Evolutionary conservation across 2,113 vertebrate genomes (phyloP), one percentile per base, ranked within the genome.

Genomic region (Pollimyrus isidori): DNA sequence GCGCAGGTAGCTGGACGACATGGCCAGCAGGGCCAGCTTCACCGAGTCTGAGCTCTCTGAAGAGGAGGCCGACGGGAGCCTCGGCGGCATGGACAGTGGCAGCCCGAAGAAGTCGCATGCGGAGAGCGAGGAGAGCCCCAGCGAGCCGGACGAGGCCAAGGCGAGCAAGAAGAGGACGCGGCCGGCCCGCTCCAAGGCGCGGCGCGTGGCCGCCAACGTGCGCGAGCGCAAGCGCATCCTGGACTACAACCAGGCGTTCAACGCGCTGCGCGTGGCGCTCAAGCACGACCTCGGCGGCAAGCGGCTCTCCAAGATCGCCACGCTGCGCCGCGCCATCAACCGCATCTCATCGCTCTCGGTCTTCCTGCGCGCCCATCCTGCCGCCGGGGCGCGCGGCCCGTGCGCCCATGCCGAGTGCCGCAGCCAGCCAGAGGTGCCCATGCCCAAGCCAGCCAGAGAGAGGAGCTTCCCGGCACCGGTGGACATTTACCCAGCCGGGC

Each of bases 171-270:
- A 96, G 90, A 96, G 96, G 87, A 95, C 93, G 26, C 92, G 97
- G 15, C 97, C 97, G 0, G 95, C 92, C n/a, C 96, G 98, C 69
- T 99, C 98, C 49, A 98, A 98, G 93, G 98, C 98, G 2, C 94
- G 98, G 89, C 95, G 98, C 76, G 96, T 97, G 92, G 98, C 98
- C 0, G 98, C 98, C 92, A 99, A 99, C 0, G 96, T 99, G 90
- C 94, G 98, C 0, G 98, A 99, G 94, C 95, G 98, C 53, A 99
- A 98, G 92, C 97, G 98, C 90, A 99, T 99, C 92, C 94, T 99
- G 95, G 98, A 99, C 92, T 99, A 99, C 95, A 99, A 99, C 92
- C 97, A 98, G 92, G 98, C 98, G 1, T 99, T 99, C 92, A 98
- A 99, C 1, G 97, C 97, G 10, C 96, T 99, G 87, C 97, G 98